These are phyloP conservation scores for Athalia rosae DNA, from an alignment of 2,888 invertebrate genomes.

Conservation along the genomic window DNA sequence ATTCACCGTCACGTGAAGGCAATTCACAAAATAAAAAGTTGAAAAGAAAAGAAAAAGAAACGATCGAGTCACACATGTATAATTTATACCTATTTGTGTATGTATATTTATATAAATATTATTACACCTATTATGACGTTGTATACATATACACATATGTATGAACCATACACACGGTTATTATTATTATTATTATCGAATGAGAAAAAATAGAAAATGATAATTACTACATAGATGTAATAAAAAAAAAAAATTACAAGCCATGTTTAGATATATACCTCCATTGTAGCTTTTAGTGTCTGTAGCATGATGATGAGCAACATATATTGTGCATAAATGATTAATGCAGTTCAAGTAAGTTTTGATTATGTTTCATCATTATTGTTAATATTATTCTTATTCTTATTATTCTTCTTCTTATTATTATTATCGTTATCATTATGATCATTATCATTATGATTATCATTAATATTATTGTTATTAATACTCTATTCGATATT, in stretches of 20 bases:
- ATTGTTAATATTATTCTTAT: constrained; percentile 33
- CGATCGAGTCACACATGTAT: too few species aligned
- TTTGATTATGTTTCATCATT: constrained; percentile 26
- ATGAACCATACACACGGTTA: background rate
- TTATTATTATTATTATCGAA: constrained; percentile 1
- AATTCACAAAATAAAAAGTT: too few species aligned
- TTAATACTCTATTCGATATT: background rate
- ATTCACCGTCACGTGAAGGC: too few species aligned
- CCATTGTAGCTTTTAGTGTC: constrained; percentile 40
- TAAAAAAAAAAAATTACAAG: constrained; percentile 32
- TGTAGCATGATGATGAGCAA: constrained; percentile 42
- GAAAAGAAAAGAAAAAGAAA: too few species aligned
- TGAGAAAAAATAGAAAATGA: constrained; percentile 29
- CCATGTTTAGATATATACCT: constrained; percentile 43
- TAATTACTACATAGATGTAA: background rate
- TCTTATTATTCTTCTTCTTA: constrained; percentile 6
- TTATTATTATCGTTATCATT: constrained; percentile 8
- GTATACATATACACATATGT: constrained; percentile 48
- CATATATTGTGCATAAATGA: constrained; percentile 29
- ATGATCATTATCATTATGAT: constrained; percentile 13
- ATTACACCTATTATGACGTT: background rate
- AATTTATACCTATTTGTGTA: too few species aligned
- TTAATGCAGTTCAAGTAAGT: constrained; percentile 15
- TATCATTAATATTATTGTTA: background rate
- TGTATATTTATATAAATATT: too few species aligned